A percentile compares a stretch with the other conserved stretches of the same genome.
Evolutionary conservation across 2,113 vertebrate species (phyloP).

Genomic region (Condylura cristata): DNA sequence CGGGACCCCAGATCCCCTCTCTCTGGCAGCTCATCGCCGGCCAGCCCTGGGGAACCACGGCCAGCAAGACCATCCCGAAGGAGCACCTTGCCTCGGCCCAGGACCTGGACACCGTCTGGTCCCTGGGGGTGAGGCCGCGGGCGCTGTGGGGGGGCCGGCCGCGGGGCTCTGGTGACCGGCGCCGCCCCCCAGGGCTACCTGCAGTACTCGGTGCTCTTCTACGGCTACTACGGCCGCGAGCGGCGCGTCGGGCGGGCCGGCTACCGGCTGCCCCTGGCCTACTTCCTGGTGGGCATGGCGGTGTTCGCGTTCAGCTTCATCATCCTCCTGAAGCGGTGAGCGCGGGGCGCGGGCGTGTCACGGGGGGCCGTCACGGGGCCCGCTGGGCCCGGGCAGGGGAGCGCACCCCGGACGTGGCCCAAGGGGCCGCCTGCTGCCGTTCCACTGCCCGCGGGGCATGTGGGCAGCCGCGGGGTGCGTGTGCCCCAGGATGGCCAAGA

Average conservation of each 20-base stretch:
- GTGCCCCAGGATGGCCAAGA: conserved; percentile 95
- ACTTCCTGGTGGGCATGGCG: conserved; percentile 98
- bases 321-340: conserved; percentile 95
- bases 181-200: conserved; percentile 92
- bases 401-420: fast-evolving
- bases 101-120: conserved; percentile 99
- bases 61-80: conserved; percentile 95
- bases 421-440: fast-evolving
- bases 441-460: no score
- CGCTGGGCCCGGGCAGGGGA: no score
- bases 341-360: no score
- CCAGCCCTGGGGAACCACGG: conserved; percentile 93
- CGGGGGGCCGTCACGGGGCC: no score
- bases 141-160: fast-evolving
- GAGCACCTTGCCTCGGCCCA: conserved; percentile 92
- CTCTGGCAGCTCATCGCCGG: conserved; percentile 92
- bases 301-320: conserved; percentile 99
- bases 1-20: neutral
- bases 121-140: conserved; percentile 92
- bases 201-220: conserved; percentile 98
- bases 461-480: neutral
- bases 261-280: conserved; percentile 95
- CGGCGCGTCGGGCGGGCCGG: conserved; percentile 94
- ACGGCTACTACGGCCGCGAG: conserved; percentile 95
- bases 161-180: neutral